These are phyloP conservation scores for Asarcornis scutulata DNA, from an alignment of 2,113 vertebrate genomes.

Conservation along the genomic window DNA sequence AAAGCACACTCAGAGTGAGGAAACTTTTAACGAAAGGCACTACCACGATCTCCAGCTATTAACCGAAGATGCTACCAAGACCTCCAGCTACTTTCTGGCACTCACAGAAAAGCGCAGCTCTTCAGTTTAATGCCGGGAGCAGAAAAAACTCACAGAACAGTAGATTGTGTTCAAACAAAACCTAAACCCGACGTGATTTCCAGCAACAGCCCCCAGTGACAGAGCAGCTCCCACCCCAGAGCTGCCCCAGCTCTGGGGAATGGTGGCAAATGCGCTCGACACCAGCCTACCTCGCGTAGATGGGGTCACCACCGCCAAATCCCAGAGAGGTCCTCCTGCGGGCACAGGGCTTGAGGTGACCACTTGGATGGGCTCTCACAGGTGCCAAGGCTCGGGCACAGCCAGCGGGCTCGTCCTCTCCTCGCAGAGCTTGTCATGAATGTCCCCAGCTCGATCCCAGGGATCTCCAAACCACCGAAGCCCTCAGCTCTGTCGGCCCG, in stretches of 20 bases:
- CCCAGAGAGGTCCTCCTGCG: neutral
- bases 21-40: neutral
- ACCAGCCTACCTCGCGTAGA: slow-evolving; percentile 53
- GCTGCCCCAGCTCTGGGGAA: neutral
- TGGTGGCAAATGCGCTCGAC: fast-evolving
- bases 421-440: neutral
- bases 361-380: neutral
- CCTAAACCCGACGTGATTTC: slow-evolving; percentile 12
- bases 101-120: neutral
- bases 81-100: neutral
- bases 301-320: neutral
- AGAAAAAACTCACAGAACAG: neutral
- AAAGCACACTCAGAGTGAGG: neutral
- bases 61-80: neutral
- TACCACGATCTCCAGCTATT: neutral
- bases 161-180: slow-evolving; percentile 24
- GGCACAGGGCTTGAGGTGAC: neutral
- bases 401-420: neutral
- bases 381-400: neutral
- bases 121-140: neutral
- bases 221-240: neutral
- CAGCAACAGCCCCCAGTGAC: slow-evolving; percentile 8
- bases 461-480: neutral
- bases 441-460: neutral
- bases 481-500: neutral